These are phyloP conservation scores for Neria commutata DNA, from an alignment of 2,888 invertebrate species.

Conservation along the genomic window DNA sequence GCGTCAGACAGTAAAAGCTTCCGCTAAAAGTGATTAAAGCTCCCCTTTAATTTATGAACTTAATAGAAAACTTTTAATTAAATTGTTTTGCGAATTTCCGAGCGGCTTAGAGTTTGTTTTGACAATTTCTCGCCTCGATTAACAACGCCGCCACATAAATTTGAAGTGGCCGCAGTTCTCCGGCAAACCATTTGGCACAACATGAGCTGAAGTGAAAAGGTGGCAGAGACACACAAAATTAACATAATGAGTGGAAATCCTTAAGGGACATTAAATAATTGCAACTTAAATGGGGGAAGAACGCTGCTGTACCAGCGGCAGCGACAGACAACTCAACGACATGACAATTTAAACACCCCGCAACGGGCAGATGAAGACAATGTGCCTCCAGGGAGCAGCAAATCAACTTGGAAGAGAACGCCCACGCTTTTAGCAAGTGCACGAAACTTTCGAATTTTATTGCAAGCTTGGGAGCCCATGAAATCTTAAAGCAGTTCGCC, in stretches of 20 bases:
- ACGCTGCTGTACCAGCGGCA: background rate
- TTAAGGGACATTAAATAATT: conserved; percentile 42
- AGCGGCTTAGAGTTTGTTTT: background rate
- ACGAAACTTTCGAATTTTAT: background rate
- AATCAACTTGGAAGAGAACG: background rate
- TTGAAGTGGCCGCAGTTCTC: background rate
- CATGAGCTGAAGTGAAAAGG: conserved; percentile 5
- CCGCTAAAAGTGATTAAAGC: background rate
- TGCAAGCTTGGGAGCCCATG: background rate
- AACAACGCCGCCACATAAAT: conserved; percentile 5
- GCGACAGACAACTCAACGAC: conserved; percentile 2
- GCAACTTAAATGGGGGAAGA: conserved; percentile 16
- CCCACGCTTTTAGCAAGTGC: background rate
- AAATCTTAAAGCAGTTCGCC: background rate
- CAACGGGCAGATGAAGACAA: background rate
- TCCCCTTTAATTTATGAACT: conserved; percentile 8
- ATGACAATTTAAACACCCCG: conserved; percentile 3
- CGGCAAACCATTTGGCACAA: conserved; percentile 1
- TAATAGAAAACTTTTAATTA: conserved; percentile 7
- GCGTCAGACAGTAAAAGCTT: background rate
- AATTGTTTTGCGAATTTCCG: conserved; percentile 3
- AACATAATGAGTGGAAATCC: conserved; percentile 43
- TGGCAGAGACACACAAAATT: conserved; percentile 31
- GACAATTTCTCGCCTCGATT: conserved; percentile 1
- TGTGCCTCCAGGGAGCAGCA: background rate